Conservation (phyloP, 2,888 invertebrate species). For the Cosmopolites sordidus region DNA sequence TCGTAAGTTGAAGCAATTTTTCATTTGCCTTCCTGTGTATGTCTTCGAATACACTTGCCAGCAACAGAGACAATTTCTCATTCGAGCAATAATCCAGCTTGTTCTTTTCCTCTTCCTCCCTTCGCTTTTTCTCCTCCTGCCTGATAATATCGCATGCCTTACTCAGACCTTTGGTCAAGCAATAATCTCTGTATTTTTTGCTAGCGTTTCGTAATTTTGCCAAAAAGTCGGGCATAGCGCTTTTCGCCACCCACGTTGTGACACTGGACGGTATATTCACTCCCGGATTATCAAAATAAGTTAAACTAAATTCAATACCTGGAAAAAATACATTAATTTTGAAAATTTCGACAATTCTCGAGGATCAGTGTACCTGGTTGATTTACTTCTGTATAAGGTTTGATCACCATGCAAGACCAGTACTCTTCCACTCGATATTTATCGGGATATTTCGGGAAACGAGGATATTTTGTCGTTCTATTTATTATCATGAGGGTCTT, state of each 20-base stretch:
- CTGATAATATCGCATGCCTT: conserved; percentile 32
- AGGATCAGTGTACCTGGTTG: conserved; percentile 51
- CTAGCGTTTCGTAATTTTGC: conserved; percentile 67
- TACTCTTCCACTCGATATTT: conserved; percentile 74
- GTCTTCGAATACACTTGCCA: conserved; percentile 23
- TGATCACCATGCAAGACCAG: conserved; percentile 84
- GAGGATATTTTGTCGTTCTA: conserved; percentile 65
- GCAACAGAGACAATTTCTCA: conserved; percentile 15
- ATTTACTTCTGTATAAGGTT: conserved; percentile 59
- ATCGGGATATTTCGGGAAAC: conserved; percentile 61
- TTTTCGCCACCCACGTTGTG: conserved; percentile 69
- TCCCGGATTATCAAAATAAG: conserved; percentile 86
- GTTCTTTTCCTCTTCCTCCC: conserved; percentile 29
- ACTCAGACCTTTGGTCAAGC: conserved; percentile 36
- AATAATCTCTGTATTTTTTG: conserved; percentile 56
- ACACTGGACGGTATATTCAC: conserved; percentile 68
- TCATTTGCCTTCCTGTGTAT: conserved; percentile 34
- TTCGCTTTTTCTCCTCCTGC: conserved; percentile 26
- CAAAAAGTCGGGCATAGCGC: conserved; percentile 75
- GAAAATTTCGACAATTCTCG: not conserved
- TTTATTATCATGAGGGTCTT: conserved; percentile 60
- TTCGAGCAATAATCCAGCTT: conserved; percentile 33
- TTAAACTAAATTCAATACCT: conserved; percentile 77
- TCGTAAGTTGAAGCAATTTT: conserved; percentile 9
- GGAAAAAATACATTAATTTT: too few species aligned